Percentiles rank a stretch among this genome's conserved stretches.
phyloP scores from a whole-genome alignment of 2,113 vertebrate species.

The Ceyx melanurus region DNA sequence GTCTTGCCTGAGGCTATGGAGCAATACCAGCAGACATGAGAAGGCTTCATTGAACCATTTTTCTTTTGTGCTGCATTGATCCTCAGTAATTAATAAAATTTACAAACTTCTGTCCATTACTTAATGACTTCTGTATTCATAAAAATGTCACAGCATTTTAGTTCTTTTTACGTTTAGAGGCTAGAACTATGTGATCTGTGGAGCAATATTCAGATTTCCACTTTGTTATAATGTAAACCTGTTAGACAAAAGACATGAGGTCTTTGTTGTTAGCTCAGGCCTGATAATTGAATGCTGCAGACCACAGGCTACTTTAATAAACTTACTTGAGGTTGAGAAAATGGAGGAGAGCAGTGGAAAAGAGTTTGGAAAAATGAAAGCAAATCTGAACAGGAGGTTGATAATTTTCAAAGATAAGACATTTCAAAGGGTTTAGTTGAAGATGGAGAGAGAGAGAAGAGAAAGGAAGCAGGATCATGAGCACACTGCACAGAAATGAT shows the following conservation, averaged over 20 bases:
- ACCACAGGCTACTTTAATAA: neutral
- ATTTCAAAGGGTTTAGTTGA: neutral
- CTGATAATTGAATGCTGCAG: neutral
- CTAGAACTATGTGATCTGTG: neutral
- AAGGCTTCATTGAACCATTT: neutral
- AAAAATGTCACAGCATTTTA: conserved; percentile 4
- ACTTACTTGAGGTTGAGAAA: neutral
- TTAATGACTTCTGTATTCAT: conserved; percentile 14
- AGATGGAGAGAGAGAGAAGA: neutral
- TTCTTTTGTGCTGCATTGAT: neutral
- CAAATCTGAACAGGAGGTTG: neutral
- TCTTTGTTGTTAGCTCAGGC: neutral
- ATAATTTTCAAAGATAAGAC: neutral
- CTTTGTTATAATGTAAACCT: neutral
- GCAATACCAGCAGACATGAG: neutral
- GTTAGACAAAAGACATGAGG: neutral
- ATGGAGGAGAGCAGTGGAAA: neutral
- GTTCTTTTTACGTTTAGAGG: neutral
- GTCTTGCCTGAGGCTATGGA: neutral
- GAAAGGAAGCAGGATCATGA: neutral
- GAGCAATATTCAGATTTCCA: neutral
- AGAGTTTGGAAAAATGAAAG: neutral
- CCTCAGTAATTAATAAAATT: conserved; percentile 17
- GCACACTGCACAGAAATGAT: neutral
- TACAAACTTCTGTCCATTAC: neutral